A percentile compares a stretch with the other conserved stretches of the same genome.
Conservation (phyloP, 1,140 invertebrate species). For the Belonocnema kinseyi region DNA sequence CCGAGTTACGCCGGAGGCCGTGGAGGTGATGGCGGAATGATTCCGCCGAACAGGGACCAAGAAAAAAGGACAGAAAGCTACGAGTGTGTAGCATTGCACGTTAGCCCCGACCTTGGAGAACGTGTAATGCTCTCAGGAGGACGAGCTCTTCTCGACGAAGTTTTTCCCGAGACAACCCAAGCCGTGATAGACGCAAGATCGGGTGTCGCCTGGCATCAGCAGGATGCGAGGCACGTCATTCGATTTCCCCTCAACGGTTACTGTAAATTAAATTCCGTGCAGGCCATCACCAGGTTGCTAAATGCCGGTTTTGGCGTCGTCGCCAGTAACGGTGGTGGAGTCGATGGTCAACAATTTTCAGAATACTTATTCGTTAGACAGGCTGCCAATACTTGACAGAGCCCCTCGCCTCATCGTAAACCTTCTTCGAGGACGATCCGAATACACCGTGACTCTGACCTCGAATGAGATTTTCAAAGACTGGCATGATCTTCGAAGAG, state of each 20-base stretch:
- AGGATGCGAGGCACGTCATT: conserved; percentile 90
- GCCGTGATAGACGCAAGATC: conserved; percentile 88
- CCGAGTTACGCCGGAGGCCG: conserved; percentile 44
- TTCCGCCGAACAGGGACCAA: conserved; percentile 52
- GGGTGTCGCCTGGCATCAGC: conserved; percentile 88
- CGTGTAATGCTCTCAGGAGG: conserved; percentile 91
- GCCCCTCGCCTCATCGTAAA: conserved; percentile 47
- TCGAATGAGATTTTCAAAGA: conserved; percentile 54
- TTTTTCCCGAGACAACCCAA: conserved; percentile 92
- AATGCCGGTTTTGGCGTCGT: conserved; percentile 88
- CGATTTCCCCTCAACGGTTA: conserved; percentile 94
- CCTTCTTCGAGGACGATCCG: conserved; percentile 52
- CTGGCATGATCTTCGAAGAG: conserved; percentile 36
- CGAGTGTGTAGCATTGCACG: conserved; percentile 91
- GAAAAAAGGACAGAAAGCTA: conserved; percentile 76
- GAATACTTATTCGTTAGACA: conserved; percentile 91
- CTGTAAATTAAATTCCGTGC: conserved; percentile 93
- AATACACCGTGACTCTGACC: conserved; percentile 51
- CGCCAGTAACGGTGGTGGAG: conserved; percentile 91
- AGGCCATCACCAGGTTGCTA: conserved; percentile 91
- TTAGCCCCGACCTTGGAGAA: conserved; percentile 92
- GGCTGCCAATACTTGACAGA: conserved; percentile 63
- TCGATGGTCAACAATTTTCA: conserved; percentile 94
- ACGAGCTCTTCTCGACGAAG: conserved; percentile 85
- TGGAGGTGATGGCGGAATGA: conserved; percentile 40